These are phyloP conservation scores for Bos taurus DNA, from an alignment of 2,113 vertebrate species.

Conservation along the genomic window DNA sequence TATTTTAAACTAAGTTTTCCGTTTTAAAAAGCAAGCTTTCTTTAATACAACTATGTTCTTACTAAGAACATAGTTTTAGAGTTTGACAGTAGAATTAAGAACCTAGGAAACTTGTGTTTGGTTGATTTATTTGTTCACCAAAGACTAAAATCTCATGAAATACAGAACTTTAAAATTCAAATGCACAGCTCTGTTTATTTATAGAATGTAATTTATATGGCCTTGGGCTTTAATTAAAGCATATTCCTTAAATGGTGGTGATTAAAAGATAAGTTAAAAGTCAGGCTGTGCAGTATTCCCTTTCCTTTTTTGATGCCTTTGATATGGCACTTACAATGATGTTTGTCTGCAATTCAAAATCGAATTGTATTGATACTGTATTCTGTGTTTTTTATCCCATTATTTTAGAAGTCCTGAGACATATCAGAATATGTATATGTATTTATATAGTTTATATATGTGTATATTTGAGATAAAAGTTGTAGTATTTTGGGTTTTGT, in stretches of 20 bases:
- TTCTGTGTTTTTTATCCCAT: background rate
- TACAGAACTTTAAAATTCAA: background rate
- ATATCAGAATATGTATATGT: background rate
- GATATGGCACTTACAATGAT: background rate
- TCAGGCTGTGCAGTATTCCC: background rate
- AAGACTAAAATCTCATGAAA: background rate
- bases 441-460: background rate
- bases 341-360: background rate
- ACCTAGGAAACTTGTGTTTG: background rate
- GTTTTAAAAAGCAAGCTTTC: background rate
- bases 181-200: background rate
- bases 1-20: background rate
- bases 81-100: background rate
- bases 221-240: background rate
- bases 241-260: background rate
- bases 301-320: background rate
- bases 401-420: background rate
- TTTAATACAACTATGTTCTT: background rate
- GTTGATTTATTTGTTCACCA: background rate
- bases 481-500: background rate
- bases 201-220: background rate
- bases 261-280: background rate
- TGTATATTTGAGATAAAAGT: background rate
- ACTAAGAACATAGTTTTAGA: background rate
- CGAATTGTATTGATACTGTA: background rate